Conservation (phyloP, 2,113 vertebrate genomes). For the Cariama cristata region DNA sequence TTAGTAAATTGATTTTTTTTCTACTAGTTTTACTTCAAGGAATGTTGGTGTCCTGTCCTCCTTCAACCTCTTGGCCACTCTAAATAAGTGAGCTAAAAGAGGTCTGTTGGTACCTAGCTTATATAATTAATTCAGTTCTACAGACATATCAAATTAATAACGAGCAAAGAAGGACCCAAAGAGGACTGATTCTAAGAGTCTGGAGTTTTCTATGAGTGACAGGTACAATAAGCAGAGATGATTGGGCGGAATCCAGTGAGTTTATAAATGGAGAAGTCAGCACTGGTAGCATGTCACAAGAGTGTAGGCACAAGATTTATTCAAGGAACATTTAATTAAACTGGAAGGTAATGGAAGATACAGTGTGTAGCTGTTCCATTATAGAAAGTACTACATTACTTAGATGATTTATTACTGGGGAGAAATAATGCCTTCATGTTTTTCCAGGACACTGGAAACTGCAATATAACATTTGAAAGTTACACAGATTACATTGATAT, state of each 20-base stretch:
- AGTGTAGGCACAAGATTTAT: conserved; percentile 73
- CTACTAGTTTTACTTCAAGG: background rate
- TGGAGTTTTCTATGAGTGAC: conserved; percentile 29
- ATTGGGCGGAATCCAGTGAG: conserved; percentile 42
- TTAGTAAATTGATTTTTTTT: background rate
- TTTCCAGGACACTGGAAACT: background rate
- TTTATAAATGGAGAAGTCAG: conserved; percentile 58
- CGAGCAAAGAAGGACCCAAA: background rate
- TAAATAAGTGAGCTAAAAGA: background rate
- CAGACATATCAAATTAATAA: conserved; percentile 43
- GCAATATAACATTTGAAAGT: background rate
- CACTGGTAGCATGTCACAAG: conserved; percentile 37
- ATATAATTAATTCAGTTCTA: conserved; percentile 12
- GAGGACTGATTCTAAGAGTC: background rate
- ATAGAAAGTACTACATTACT: conserved; percentile 30
- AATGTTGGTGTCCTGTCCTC: background rate
- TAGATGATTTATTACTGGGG: background rate
- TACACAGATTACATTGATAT: background rate
- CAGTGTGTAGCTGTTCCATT: conserved; percentile 48
- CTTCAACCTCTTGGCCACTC: background rate
- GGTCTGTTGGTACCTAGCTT: background rate
- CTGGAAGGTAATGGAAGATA: conserved; percentile 66
- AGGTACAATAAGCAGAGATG: background rate
- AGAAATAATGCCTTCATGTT: conserved; percentile 22
- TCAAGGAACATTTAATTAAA: conserved; percentile 75